Evolutionary conservation across 2,797 vertebrate species (phyloP), one percentile per base, ranked within the genome.

Genomic region (Sebastes taczanowskii): DNA sequence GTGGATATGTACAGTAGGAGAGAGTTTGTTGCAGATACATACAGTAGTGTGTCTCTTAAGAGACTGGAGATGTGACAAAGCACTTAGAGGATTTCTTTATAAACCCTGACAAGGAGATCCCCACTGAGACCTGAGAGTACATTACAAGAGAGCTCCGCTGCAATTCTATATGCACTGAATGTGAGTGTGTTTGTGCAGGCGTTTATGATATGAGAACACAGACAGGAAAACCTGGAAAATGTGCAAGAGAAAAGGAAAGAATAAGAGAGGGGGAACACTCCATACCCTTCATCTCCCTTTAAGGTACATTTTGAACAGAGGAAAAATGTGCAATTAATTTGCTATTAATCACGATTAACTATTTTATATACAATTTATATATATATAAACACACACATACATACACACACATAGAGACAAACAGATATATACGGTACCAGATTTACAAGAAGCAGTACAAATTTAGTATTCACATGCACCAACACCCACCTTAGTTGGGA

Each of bases 81-180:
- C 75, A 73, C 55, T 65, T 30, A 42, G 9, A 69, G 5, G 77
- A 72, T 56, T 29, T 62, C 70, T 72, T 71, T 30, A 61, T 46
- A 65, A 29, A 71, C 23, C 61, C 46, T 79, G 79, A 70, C 68
- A 55, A 66, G 62, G 74, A 56, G 62, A 78, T 70, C 52, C 66
- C 73, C 65, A 25, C 2, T 72, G 84, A 86, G 86, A 62, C 69
- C 2, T 4, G 23, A 32, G 18, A 74, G 55, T 6, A 29, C 62
- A 53, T 18, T 66, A 75, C 72, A 67, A 18, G 46, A 79, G 58
- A 69, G 55, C 38, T n/a, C 34, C 16, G 7, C n/a, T 59, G 46
- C 18, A 13, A n/a, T 81, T 38, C 64, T 20, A 64, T 55, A 27
- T 75, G 60, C 46, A 35, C 55, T 64, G 64, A 53, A 23, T 42